These are phyloP conservation scores for Cantharis nigra DNA, from an alignment of 2,888 invertebrate genomes.

Conservation along the genomic window DNA sequence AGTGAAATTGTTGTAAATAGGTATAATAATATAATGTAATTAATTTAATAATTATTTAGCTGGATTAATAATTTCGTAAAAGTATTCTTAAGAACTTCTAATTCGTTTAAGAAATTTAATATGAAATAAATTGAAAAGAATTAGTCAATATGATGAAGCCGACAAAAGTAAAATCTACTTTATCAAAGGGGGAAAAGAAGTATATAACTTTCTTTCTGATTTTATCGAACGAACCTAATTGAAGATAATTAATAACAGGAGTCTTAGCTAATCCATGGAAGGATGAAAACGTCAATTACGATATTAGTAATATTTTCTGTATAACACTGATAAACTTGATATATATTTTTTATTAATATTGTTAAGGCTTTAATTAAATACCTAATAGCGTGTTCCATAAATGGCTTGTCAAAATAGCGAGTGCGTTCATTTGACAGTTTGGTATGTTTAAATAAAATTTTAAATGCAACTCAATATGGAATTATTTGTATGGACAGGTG, in stretches of 20 bases:
- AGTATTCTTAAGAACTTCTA: neutral
- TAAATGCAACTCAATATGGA: constrained; percentile 27
- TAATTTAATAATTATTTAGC: neutral
- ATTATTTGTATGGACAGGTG: constrained; percentile 82
- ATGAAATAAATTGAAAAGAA: neutral
- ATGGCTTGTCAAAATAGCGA: neutral
- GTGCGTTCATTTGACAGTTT: neutral
- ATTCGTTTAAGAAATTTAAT: neutral
- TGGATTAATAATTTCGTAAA: neutral
- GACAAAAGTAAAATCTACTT: neutral
- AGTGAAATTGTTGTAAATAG: no score
- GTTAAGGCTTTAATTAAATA: neutral
- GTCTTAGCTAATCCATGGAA: neutral
- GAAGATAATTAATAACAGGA: neutral
- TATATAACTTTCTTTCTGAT: neutral
- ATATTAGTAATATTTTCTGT: neutral
- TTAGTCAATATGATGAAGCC: neutral
- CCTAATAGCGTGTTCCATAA: neutral
- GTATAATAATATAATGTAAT: no score
- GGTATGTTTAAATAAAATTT: neutral
- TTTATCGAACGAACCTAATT: neutral
- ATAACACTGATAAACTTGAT: neutral
- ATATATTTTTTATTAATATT: neutral
- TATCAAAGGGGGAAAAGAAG: neutral
- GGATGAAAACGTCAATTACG: neutral